Percentiles rank a stretch among this genome's conserved stretches.
Evolutionary conservation across 1,140 invertebrate species (phyloP).

Genomic region (Eueides isabella): DNA sequence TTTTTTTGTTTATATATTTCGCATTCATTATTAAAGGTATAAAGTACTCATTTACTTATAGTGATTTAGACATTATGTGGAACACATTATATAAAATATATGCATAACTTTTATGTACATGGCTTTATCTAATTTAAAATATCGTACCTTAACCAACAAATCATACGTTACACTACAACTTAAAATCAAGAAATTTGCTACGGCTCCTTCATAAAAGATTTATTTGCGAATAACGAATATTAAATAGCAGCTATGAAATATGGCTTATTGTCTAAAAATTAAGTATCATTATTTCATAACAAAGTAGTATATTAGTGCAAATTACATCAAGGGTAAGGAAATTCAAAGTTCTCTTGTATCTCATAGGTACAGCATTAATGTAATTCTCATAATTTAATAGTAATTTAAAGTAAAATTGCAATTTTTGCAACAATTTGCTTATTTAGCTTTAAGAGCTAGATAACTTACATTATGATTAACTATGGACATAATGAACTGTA

Average conservation of each 20-base stretch:
- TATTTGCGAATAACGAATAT: not conserved
- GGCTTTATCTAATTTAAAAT: not conserved
- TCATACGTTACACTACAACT: not conserved
- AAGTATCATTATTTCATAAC: not conserved
- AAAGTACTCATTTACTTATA: too few relatives aligned
- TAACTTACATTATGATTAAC: not conserved
- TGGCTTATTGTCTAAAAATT: not conserved
- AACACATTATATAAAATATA: too few relatives aligned
- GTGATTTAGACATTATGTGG: too few relatives aligned
- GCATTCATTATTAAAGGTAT: too few relatives aligned
- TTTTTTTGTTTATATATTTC: too few relatives aligned
- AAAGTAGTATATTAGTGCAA: not conserved
- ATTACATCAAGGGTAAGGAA: not conserved
- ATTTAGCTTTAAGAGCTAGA: not conserved
- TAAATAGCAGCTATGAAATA: not conserved
- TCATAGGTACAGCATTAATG: not conserved
- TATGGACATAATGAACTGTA: slow-evolving; percentile 22
- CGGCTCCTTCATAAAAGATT: slow-evolving; percentile 30
- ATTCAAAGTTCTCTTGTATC: not conserved
- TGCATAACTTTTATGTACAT: not conserved
- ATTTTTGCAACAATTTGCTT: not conserved
- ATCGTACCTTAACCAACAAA: not conserved
- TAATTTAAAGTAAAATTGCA: not conserved
- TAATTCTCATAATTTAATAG: not conserved
- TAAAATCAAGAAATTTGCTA: slow-evolving; percentile 30